phyloP scores from a whole-genome alignment of 2,113 vertebrate species.

The Cyanoliseus patagonus region DNA sequence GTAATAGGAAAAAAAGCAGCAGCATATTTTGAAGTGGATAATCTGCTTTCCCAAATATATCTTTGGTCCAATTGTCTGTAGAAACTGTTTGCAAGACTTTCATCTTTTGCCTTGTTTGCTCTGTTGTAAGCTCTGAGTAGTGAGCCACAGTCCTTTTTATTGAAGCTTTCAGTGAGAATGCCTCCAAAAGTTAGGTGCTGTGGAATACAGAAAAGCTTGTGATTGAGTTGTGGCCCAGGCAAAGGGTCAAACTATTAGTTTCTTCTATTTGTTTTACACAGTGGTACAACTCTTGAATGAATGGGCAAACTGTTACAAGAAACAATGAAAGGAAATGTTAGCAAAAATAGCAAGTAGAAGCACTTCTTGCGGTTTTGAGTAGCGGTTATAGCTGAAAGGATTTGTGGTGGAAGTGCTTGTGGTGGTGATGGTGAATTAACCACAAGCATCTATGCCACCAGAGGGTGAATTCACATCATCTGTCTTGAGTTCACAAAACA shows the following conservation, averaged over 20 bases:
- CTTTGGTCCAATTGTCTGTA: not conserved
- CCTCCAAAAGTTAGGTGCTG: not conserved
- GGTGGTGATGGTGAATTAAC: not conserved
- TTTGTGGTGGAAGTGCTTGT: conserved; percentile 20
- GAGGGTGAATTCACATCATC: not conserved
- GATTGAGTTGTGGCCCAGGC: not conserved
- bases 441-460: not conserved
- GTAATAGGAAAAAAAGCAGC: not conserved
- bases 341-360: not conserved
- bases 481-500: not conserved
- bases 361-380: not conserved
- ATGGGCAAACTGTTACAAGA: not conserved
- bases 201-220: not conserved
- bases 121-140: not conserved
- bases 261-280: not conserved
- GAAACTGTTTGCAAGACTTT: not conserved
- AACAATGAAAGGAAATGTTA: not conserved
- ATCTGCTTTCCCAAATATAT: not conserved
- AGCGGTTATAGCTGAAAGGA: not conserved
- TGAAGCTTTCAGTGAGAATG: not conserved
- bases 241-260: not conserved
- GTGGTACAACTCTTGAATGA: not conserved
- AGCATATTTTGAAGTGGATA: not conserved
- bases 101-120: not conserved
- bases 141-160: not conserved